These are phyloP conservation scores for Dicroscelio sp. DNA, from an alignment of 2,888 invertebrate species.

Conservation along the genomic window DNA sequence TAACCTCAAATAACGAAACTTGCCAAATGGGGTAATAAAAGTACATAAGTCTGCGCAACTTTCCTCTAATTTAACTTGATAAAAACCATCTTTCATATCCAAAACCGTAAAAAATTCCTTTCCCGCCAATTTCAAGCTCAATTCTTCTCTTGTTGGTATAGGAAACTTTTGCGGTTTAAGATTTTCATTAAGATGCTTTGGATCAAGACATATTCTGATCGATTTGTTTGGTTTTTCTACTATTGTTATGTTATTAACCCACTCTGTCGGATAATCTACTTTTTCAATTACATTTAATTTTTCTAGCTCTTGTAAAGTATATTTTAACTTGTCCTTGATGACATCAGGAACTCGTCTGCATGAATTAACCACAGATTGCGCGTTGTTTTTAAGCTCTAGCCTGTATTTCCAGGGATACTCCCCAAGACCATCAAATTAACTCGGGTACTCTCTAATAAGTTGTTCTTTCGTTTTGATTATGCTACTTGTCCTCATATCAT, in stretches of 20 bases:
- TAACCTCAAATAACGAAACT: constrained; percentile 86
- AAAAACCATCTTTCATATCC: constrained; percentile 77
- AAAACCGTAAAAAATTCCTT: constrained; percentile 65
- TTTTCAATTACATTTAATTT: constrained; percentile 48
- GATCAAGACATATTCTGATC: constrained; percentile 65
- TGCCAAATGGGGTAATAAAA: constrained; percentile 80
- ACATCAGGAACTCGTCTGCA: constrained; percentile 18
- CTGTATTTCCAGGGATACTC: not conserved
- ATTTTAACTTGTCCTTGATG: constrained; percentile 34
- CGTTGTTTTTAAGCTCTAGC: not conserved
- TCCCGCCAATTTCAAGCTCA: constrained; percentile 44
- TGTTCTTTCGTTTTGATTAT: too few relatives aligned
- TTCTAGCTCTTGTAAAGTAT: not conserved
- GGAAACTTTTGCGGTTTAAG: constrained; percentile 47
- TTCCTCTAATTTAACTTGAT: constrained; percentile 71
- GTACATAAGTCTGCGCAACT: constrained; percentile 67
- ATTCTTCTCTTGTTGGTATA: constrained; percentile 53
- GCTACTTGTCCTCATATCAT: too few relatives aligned
- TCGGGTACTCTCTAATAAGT: not conserved
- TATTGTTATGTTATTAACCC: constrained; percentile 61
- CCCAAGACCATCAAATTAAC: not conserved
- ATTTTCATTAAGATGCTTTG: constrained; percentile 18
- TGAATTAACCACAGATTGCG: constrained; percentile 27
- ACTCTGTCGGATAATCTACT: constrained; percentile 48
- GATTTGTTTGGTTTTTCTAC: constrained; percentile 53